Conservation (phyloP, 2,113 vertebrate species). For the Taurulus bubalis region DNA sequence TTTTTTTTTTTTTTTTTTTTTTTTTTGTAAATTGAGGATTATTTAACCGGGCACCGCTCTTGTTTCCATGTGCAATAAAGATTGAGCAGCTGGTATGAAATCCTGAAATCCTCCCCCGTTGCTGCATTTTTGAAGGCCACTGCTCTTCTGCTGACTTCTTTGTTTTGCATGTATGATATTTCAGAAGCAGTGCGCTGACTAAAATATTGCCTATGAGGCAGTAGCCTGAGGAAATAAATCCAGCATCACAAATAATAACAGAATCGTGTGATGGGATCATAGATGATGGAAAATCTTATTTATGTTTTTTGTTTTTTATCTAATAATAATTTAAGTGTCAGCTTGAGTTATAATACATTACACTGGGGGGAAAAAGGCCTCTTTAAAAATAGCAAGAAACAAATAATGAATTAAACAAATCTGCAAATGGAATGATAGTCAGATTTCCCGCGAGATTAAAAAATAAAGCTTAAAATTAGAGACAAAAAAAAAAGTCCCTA, state of each 20-base stretch:
- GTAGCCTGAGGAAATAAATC: background rate
- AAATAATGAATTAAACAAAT: background rate
- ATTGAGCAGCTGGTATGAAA: slow-evolving; percentile 70
- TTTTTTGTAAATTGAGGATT: slow-evolving; percentile 52
- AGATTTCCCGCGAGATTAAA: too few species aligned
- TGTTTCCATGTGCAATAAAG: slow-evolving; percentile 56
- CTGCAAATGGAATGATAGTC: background rate
- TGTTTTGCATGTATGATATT: slow-evolving; percentile 75
- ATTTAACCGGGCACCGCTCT: slow-evolving; percentile 53
- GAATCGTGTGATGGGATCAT: slow-evolving; percentile 14
- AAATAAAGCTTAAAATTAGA: too few species aligned
- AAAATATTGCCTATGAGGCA: slow-evolving; percentile 55
- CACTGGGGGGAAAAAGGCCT: too few species aligned
- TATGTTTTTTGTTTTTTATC: background rate
- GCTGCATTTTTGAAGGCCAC: slow-evolving; percentile 72
- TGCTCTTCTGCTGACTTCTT: slow-evolving; percentile 75
- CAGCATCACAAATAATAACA: slow-evolving; percentile 18
- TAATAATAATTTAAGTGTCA: slow-evolving; percentile 1
- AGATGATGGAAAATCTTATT: slow-evolving; percentile 6
- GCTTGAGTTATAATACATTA: background rate
- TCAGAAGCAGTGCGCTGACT: slow-evolving; percentile 47
- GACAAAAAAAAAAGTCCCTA: background rate
- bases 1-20: slow-evolving; percentile 31
- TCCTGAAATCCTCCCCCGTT: slow-evolving; percentile 53
- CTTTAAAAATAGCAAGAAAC: background rate